Conservation (phyloP, 2,113 vertebrate genomes). For the Pipra filicauda region DNA sequence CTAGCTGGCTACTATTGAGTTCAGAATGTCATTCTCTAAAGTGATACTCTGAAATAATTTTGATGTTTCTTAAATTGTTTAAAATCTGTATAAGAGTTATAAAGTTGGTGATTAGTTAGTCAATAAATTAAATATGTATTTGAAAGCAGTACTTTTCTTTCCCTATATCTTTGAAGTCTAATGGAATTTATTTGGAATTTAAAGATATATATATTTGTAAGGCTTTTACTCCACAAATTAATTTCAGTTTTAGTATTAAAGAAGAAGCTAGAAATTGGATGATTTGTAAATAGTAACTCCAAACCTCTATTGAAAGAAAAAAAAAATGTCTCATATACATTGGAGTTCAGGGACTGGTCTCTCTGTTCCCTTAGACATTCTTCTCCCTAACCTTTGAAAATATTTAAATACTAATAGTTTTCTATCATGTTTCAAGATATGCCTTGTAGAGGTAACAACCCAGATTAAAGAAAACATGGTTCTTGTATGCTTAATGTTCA, state of each 20-base stretch:
- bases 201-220: neutral
- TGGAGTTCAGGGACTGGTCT: neutral
- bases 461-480: neutral
- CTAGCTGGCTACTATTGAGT: neutral
- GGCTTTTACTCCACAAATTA: neutral
- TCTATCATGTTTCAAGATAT: neutral
- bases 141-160: neutral
- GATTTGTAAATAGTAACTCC: neutral
- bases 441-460: neutral
- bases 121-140: neutral
- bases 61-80: neutral
- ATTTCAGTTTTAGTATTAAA: neutral
- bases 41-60: neutral
- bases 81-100: neutral
- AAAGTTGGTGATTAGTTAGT: neutral
- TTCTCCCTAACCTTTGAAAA: neutral
- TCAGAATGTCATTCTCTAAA: neutral
- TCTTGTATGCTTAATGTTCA: neutral
- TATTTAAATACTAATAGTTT: neutral
- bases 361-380: neutral
- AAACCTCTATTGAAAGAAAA: neutral
- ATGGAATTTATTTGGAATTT: neutral
- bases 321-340: accelerated
- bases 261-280: neutral
- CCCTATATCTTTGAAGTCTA: neutral